Evolutionary conservation across 2,888 invertebrate genomes (phyloP).

Genomic region (Ctenicera cuprea): DNA sequence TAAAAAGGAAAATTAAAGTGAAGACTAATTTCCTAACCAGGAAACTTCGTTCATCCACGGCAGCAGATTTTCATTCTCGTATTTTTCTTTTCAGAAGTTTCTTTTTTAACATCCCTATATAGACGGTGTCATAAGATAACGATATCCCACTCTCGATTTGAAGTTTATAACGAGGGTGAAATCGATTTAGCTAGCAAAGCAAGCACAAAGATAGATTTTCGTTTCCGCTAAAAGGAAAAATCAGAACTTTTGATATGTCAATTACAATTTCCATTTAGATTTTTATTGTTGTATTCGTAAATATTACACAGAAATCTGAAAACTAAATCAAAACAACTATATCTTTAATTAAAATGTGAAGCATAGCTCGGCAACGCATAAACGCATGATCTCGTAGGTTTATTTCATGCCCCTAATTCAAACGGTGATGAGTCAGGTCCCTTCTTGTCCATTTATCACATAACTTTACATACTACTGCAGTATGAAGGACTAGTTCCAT

Average conservation of each 20-base stretch:
- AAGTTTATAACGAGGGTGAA: slow-evolving; percentile 50
- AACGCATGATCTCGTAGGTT: not conserved
- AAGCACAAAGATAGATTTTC: slow-evolving; percentile 27
- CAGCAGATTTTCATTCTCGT: slow-evolving; percentile 4
- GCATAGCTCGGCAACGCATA: not conserved
- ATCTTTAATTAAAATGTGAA: too few relatives aligned
- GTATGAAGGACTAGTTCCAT: slow-evolving; percentile 46
- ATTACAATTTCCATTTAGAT: slow-evolving; percentile 1
- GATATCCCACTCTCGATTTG: slow-evolving; percentile 46
- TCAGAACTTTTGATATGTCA: slow-evolving; percentile 15
- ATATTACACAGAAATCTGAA: not conserved
- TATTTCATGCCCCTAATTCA: not conserved
- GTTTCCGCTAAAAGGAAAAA: slow-evolving; percentile 13
- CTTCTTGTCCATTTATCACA: slow-evolving; percentile 59
- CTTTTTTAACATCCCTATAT: slow-evolving; percentile 33
- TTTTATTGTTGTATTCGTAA: not conserved
- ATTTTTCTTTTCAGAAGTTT: slow-evolving; percentile 35
- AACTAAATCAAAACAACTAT: not conserved
- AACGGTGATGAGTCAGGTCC: slow-evolving; percentile 48
- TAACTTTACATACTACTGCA: slow-evolving; percentile 61
- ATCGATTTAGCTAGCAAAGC: slow-evolving; percentile 41
- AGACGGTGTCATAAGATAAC: slow-evolving; percentile 49
- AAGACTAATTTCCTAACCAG: not conserved
- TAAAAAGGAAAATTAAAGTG: not conserved
- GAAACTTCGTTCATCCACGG: not conserved